Percentiles rank a stretch among this genome's conserved stretches.
These are phyloP conservation scores for Hemibates koningsi DNA, from an alignment of 2,113 vertebrate species.

Conservation along the genomic window DNA sequence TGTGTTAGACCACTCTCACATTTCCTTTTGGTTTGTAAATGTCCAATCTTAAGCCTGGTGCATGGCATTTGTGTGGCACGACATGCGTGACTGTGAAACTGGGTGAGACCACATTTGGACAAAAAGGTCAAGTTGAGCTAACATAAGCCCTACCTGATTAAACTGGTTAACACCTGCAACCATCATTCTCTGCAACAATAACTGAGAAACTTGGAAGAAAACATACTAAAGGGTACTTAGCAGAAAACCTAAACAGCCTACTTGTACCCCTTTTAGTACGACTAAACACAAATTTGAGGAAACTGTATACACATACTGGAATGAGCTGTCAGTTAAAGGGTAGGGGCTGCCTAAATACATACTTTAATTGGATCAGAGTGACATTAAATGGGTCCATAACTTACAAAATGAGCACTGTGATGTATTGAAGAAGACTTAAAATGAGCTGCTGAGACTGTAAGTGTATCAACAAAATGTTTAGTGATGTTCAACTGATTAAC, in stretches of 20 bases:
- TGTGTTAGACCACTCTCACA: not conserved
- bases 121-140: not conserved
- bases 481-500: not conserved
- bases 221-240: not conserved
- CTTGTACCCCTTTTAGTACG: not conserved
- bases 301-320: not conserved
- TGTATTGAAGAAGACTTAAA: not conserved
- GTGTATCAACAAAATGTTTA: not conserved
- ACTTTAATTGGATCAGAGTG: not conserved
- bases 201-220: not conserved
- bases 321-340: not conserved
- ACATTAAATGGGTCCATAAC: not conserved
- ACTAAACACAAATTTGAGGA: not conserved
- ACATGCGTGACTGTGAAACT: not conserved
- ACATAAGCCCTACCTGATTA: fast-evolving
- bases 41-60: not conserved
- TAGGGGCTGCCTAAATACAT: not conserved
- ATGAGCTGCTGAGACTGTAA: not conserved
- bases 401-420: not conserved
- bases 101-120: not conserved
- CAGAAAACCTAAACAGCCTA: not conserved
- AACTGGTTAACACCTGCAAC: not conserved
- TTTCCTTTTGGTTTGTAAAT: not conserved
- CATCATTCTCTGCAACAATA: not conserved
- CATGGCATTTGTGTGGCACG: not conserved